phyloP scores from a whole-genome alignment of 2,113 vertebrate species.

The Salminus brasiliensis region DNA sequence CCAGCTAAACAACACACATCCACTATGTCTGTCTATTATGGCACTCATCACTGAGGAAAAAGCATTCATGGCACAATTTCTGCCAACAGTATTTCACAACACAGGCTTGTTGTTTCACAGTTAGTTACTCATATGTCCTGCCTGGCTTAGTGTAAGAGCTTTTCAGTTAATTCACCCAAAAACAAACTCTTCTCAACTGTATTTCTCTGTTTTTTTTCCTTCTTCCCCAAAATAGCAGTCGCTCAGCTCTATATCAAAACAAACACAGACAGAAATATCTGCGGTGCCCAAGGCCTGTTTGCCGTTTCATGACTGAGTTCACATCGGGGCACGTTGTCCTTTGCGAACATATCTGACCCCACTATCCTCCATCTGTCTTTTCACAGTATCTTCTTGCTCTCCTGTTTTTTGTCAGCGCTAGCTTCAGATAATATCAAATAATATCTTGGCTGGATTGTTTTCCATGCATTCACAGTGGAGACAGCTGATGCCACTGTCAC shows the following conservation, averaged over 20 bases:
- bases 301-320: slow-evolving; percentile 34
- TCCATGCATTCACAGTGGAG: slow-evolving; percentile 63
- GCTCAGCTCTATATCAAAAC: slow-evolving; percentile 23
- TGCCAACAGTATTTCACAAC: slow-evolving; percentile 31
- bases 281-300: slow-evolving; percentile 36
- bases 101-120: slow-evolving; percentile 12
- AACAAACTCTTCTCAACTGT: slow-evolving; percentile 23
- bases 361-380: slow-evolving; percentile 26
- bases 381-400: slow-evolving; percentile 7
- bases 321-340: slow-evolving; percentile 38
- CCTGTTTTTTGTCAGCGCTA: neutral
- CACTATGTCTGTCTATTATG: slow-evolving; percentile 1
- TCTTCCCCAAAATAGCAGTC: slow-evolving; percentile 6
- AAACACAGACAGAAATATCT: slow-evolving; percentile 44
- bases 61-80: slow-evolving; percentile 4
- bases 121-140: slow-evolving; percentile 38
- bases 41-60: neutral
- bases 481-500: neutral
- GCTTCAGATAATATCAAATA: slow-evolving; percentile 39
- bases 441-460: slow-evolving; percentile 48
- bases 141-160: slow-evolving; percentile 30
- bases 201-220: neutral
- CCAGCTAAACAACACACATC: neutral
- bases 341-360: neutral
- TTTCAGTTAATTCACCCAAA: slow-evolving; percentile 30